These are phyloP conservation scores for Mallotus villosus DNA, from an alignment of 2,797 vertebrate species.

Conservation along the genomic window DNA sequence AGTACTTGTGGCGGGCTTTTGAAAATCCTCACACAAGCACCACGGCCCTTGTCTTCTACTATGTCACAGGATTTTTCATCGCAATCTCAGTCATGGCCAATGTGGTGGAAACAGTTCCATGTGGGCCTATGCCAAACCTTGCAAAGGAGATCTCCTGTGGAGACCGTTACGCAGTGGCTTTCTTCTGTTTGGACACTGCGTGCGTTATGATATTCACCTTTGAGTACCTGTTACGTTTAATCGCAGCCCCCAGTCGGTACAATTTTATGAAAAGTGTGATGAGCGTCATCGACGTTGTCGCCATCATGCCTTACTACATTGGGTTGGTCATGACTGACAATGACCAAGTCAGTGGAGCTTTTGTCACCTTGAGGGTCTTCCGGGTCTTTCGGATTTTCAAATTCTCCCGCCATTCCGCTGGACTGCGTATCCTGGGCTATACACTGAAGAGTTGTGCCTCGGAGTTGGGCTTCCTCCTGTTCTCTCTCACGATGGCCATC, in stretches of 20 bases:
- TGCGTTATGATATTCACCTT: slow-evolving; percentile 97
- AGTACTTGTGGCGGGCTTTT: slow-evolving; percentile 94
- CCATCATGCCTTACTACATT: slow-evolving; percentile 97
- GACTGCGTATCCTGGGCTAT: slow-evolving; percentile 93
- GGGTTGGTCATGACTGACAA: slow-evolving; percentile 95
- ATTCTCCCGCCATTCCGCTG: slow-evolving; percentile 94
- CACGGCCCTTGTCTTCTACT: slow-evolving; percentile 92
- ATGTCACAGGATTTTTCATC: slow-evolving; percentile 96
- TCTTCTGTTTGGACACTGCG: slow-evolving; percentile 94
- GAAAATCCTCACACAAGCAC: slow-evolving; percentile 97
- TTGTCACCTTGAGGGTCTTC: slow-evolving; percentile 93
- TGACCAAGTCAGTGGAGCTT: slow-evolving; percentile 94
- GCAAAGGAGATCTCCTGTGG: slow-evolving; percentile 89
- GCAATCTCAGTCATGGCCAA: slow-evolving; percentile 94
- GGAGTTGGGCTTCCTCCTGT: slow-evolving; percentile 93
- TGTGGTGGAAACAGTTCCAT: slow-evolving; percentile 93
- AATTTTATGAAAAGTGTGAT: slow-evolving; percentile 94
- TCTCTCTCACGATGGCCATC: slow-evolving; percentile 98
- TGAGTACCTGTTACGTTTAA: slow-evolving; percentile 88
- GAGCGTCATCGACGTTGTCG: slow-evolving; percentile 96
- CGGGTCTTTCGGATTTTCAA: slow-evolving; percentile 98
- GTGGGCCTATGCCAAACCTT: slow-evolving; percentile 80
- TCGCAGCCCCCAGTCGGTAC: slow-evolving; percentile 90
- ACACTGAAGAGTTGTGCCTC: slow-evolving; percentile 96
- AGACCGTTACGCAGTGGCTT: slow-evolving; percentile 91